phyloP scores from a whole-genome alignment of 2,113 vertebrate genomes.

The Carollia perspicillata region DNA sequence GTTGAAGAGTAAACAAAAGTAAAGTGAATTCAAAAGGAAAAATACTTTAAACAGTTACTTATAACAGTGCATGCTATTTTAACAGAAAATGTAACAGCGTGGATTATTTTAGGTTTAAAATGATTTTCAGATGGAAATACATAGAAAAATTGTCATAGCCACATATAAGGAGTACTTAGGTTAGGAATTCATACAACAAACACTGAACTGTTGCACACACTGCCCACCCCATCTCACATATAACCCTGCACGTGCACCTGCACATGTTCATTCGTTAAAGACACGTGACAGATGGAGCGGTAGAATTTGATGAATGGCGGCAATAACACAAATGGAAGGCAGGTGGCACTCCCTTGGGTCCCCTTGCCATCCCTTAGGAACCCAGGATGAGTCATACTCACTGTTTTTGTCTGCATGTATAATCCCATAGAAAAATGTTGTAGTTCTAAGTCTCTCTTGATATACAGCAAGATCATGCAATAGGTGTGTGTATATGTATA shows the following conservation, averaged over 20 bases:
- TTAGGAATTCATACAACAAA: not conserved
- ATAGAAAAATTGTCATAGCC: not conserved
- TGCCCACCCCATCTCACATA: fast-evolving
- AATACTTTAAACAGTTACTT: not conserved
- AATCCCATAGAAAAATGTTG: not conserved
- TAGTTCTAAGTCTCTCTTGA: not conserved
- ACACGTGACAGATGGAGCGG: not conserved
- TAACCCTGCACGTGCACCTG: not conserved
- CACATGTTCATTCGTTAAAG: not conserved
- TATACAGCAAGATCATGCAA: not conserved
- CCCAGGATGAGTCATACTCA: not conserved
- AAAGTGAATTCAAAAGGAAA: not conserved
- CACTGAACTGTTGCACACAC: not conserved
- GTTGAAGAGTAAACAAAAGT: not conserved
- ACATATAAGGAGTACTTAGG: not conserved
- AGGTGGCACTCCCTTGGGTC: not conserved
- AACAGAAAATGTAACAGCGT: not conserved
- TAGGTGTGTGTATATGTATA: not conserved
- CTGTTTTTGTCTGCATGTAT: not conserved
- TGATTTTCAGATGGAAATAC: not conserved
- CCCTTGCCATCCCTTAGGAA: not conserved
- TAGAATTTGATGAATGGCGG: conserved; percentile 18
- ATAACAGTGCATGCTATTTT: not conserved
- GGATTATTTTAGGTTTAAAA: not conserved
- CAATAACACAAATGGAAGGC: conserved; percentile 4